A percentile compares a stretch with the other conserved stretches of the same genome.
phyloP scores from a whole-genome alignment of 2,888 invertebrate genomes.

The Loripinus fragilis region DNA sequence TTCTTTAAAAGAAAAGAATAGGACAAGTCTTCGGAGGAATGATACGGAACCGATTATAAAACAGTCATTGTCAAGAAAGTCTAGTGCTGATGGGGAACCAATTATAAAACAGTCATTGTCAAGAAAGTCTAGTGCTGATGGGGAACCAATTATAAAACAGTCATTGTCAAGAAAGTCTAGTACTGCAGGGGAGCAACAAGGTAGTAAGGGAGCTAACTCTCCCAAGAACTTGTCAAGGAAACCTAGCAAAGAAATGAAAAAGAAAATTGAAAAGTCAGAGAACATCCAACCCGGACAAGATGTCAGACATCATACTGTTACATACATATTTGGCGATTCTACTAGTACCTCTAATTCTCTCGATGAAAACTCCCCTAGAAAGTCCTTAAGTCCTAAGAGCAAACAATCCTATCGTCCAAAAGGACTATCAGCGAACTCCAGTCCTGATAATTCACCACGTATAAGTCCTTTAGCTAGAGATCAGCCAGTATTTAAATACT shows the following conservation, averaged over 20 bases:
- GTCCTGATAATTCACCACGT: slow-evolving; percentile 9
- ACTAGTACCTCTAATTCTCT: neutral
- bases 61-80: slow-evolving; percentile 16
- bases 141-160: neutral
- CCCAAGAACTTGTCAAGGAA: neutral
- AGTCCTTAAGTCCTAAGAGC: neutral
- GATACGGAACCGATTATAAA: neutral
- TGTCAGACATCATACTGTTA: neutral
- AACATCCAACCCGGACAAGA: neutral
- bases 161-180: slow-evolving; percentile 16
- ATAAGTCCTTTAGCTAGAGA: slow-evolving; percentile 17
- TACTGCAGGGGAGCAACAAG: neutral
- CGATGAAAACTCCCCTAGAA: neutral
- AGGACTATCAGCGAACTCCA: neutral
- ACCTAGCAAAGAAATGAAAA: neutral
- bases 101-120: slow-evolving; percentile 4
- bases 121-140: slow-evolving; percentile 5
- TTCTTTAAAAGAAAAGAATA: slow-evolving; percentile 9
- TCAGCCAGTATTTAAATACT: slow-evolving; percentile 11
- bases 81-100: neutral
- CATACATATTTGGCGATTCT: neutral
- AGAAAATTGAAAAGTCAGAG: neutral
- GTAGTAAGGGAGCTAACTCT: neutral
- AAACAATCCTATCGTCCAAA: neutral
- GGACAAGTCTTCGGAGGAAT: neutral